These are phyloP conservation scores for Rhincodon typus DNA, from an alignment of 2,797 vertebrate genomes.

Conservation along the genomic window DNA sequence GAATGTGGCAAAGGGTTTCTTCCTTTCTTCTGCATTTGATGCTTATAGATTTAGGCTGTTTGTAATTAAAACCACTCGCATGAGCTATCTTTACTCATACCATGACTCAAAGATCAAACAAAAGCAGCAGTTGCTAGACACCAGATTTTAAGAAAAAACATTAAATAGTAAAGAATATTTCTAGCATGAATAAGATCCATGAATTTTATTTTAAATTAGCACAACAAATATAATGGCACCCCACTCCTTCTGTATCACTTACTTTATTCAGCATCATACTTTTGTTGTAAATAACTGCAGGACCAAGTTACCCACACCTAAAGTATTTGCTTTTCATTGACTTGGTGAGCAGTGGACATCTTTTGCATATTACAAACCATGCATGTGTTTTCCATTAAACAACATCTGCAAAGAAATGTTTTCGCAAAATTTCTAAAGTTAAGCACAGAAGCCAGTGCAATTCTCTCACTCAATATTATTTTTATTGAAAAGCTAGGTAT, in stretches of 20 bases:
- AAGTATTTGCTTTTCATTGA: conserved; percentile 20
- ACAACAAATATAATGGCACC: conserved; percentile 19
- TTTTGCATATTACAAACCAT: not conserved
- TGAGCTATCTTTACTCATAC: conserved; percentile 19
- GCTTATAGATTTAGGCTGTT: conserved; percentile 35
- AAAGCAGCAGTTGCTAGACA: not conserved
- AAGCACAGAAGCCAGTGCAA: not conserved
- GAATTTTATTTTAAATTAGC: conserved; percentile 6
- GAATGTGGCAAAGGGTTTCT: conserved; percentile 30
- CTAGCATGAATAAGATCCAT: not conserved
- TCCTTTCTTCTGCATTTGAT: conserved; percentile 35
- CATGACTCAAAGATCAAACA: conserved; percentile 36
- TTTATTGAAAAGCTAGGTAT: not conserved
- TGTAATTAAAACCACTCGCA: conserved; percentile 33
- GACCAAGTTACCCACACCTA: conserved; percentile 11
- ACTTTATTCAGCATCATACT: not conserved
- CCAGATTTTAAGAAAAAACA: conserved; percentile 19
- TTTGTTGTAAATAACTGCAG: conserved; percentile 12
- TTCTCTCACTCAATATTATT: not conserved
- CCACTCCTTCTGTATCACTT: not conserved
- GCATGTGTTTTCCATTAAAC: conserved; percentile 30
- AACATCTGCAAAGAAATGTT: conserved; percentile 21
- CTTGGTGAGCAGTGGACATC: not conserved
- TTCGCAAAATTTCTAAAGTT: not conserved
- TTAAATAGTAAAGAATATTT: not conserved